Conservation (phyloP, 2,797 vertebrate species). For the Knipowitschia caucasica region DNA sequence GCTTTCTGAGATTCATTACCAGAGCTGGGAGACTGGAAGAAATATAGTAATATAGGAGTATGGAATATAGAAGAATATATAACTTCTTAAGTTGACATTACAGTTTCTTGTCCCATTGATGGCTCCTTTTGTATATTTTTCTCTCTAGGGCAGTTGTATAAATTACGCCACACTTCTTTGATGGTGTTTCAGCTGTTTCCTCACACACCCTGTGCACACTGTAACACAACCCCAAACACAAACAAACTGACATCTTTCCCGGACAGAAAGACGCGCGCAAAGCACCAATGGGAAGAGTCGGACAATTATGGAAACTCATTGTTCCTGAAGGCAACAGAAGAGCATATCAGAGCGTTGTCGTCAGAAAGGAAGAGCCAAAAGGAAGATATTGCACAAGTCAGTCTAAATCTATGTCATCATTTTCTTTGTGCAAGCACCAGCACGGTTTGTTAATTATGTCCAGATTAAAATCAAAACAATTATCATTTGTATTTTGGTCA, state of each 20-base stretch:
- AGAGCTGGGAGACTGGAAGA: no score
- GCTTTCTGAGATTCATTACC: no score
- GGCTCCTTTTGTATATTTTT: neutral
- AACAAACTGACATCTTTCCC: slow-evolving; percentile 29
- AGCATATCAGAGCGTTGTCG: slow-evolving; percentile 43
- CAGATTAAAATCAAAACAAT: no score
- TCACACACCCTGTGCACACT: slow-evolving; percentile 19
- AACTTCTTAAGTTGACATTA: neutral
- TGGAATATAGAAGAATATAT: neutral
- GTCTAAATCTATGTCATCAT: slow-evolving; percentile 14
- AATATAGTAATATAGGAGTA: neutral
- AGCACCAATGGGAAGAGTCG: slow-evolving; percentile 24
- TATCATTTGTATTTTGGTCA: no score
- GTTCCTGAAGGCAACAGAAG: slow-evolving; percentile 39
- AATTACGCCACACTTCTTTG: slow-evolving; percentile 11
- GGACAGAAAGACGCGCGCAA: slow-evolving; percentile 44
- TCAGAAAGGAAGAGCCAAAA: slow-evolving; percentile 46
- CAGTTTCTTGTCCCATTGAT: neutral
- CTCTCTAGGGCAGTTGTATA: neutral
- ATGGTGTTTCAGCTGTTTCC: slow-evolving; percentile 53
- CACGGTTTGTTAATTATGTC: no score
- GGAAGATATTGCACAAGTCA: slow-evolving; percentile 32
- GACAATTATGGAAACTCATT: slow-evolving; percentile 29
- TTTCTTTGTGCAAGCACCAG: no score
- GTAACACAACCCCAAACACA: slow-evolving; percentile 23